Evolutionary conservation across 2,113 vertebrate species (phyloP).

Genomic region (Pelecanoides urinatrix): DNA sequence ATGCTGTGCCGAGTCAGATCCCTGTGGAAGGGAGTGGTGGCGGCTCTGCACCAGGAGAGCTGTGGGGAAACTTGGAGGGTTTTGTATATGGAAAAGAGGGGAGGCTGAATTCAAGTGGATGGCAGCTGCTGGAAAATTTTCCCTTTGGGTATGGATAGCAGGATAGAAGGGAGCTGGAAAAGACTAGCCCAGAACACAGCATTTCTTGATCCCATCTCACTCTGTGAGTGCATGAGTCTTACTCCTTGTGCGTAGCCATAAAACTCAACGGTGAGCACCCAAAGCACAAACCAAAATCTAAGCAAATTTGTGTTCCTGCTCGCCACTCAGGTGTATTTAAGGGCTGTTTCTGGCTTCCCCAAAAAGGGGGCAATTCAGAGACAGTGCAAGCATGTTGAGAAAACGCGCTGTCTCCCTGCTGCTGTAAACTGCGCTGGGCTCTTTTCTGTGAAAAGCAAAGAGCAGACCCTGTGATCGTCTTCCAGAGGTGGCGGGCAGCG

Average conservation of each 20-base stretch:
- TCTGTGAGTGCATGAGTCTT: background rate
- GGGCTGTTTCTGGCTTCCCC: background rate
- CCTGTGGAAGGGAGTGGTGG: background rate
- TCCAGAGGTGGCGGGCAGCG: background rate
- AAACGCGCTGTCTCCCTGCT: fast-evolving
- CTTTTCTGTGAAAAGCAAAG: background rate
- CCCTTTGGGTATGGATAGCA: background rate
- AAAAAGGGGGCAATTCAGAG: background rate
- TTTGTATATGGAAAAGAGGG: background rate
- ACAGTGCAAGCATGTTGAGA: no score
- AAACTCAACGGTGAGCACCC: background rate
- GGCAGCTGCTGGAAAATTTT: background rate
- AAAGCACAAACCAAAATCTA: background rate
- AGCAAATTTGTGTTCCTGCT: background rate
- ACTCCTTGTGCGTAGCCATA: fast-evolving
- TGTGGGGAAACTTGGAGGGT: background rate
- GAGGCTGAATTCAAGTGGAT: background rate
- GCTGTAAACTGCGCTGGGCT: background rate
- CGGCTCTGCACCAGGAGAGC: background rate
- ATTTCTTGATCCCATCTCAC: background rate
- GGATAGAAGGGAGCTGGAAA: background rate
- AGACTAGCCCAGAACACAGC: background rate
- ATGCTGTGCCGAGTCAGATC: background rate
- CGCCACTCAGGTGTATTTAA: background rate
- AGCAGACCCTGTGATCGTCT: background rate